phyloP scores from a whole-genome alignment of 2,888 invertebrate species.

The Noctua fimbriata region DNA sequence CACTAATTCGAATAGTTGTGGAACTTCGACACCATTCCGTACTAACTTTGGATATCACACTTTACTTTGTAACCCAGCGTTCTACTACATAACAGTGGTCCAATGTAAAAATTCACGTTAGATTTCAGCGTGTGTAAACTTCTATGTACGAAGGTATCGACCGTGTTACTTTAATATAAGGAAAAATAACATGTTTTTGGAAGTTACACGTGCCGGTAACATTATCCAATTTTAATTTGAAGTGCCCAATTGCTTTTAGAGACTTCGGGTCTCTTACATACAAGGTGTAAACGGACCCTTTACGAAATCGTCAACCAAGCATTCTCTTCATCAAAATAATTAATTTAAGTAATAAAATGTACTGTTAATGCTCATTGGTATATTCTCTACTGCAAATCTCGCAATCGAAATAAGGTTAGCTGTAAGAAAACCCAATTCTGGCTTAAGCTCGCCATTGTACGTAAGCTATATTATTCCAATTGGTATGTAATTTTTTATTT shows the following conservation, averaged over 20 bases:
- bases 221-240: background rate
- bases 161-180: background rate
- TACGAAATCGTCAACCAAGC: background rate
- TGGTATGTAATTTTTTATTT: no score
- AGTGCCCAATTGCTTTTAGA: background rate
- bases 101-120: conserved; percentile 4
- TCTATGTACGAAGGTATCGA: background rate
- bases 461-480: no score
- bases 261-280: background rate
- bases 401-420: no score
- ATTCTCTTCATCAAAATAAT: background rate
- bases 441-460: no score
- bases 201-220: background rate
- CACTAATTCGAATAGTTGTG: conserved; percentile 56
- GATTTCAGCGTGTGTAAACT: conserved; percentile 4
- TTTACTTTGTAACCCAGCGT: conserved; percentile 20
- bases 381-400: no score
- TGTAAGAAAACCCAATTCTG: no score
- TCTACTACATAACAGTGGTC: background rate
- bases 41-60: conserved; percentile 46
- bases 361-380: no score
- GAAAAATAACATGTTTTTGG: conserved; percentile 4
- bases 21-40: conserved; percentile 27
- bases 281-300: background rate
- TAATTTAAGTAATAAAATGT: no score